Evolutionary conservation across 1,140 invertebrate genomes (phyloP), one percentile per base, ranked within the genome.

Genomic region (Sycobia sp.): DNA sequence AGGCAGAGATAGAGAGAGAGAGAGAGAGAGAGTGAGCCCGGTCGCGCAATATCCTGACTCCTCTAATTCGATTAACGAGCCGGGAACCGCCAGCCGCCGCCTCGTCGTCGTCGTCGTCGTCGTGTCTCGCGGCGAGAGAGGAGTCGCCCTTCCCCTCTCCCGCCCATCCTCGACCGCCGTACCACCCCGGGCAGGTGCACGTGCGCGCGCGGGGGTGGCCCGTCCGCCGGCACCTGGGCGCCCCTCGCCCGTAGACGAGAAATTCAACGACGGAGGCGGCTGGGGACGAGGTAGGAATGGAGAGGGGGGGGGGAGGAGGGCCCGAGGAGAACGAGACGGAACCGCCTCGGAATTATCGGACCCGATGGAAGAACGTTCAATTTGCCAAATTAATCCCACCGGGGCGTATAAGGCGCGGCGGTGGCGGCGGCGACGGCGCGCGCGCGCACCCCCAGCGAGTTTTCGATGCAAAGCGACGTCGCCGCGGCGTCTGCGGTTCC

Each of bases 31-130:
- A n/a, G n/a, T n/a, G n/a, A n/a, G n/a, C n/a, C n/a, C n/a, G n/a
- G n/a, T 41, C 76, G 78, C 76, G 79, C 79, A 82, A 82, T 82
- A 82, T 82, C 80, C 80, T 80, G 80, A 78, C 76, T 80, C 72
- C 70, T 73, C 74, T 80, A 76, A 81, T 80, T 79, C 73, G 73
- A 81, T 82, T 80, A 80, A 69, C 67, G 76, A 76, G 77, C 72
- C 76, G 11, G n/a, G n/a, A n/a, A n/a, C n/a, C 74, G 70, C 76
- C 74, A 67, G 71, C 67, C 72, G 68, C 68, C 68, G 67, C 70
- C 68, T 69, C 67, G 68, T 70, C 69, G 65, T 67, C 69, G 69
- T 73, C 29, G 29, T 32, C 67, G 68, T 70, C 69, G 65, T 67
- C 69, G 69, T 73, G n/a, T n/a, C n/a, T n/a, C 29, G 29, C 11